Evolutionary conservation across 2,797 vertebrate species (phyloP).

Genomic region (Diceros bicornis): DNA sequence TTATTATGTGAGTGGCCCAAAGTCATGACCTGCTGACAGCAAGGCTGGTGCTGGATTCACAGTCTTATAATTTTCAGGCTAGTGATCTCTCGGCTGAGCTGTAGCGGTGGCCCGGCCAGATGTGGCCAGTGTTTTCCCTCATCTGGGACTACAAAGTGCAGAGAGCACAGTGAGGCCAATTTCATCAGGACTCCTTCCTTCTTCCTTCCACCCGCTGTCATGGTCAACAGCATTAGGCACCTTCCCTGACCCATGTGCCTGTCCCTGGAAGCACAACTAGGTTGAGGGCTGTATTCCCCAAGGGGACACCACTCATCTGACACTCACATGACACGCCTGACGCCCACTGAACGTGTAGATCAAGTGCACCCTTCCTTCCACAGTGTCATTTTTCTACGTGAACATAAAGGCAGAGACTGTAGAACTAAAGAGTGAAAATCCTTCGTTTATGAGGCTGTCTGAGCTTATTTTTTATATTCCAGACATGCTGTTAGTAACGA

Average conservation of each 20-base stretch:
- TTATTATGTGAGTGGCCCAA: not conserved
- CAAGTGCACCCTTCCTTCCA: not conserved
- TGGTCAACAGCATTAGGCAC: not conserved
- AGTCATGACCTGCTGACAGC: not conserved
- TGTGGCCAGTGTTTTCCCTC: not conserved
- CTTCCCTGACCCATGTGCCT: not conserved
- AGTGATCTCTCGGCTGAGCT: not conserved
- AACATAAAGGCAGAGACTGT: not conserved
- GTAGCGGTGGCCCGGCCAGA: not conserved
- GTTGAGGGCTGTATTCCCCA: not conserved
- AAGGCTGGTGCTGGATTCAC: not conserved
- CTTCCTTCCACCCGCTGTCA: not conserved
- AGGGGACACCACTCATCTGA: not conserved
- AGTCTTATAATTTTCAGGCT: not conserved
- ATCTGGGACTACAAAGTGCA: not conserved
- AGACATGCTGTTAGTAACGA: not conserved
- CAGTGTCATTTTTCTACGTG: not conserved
- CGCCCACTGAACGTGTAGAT: not conserved
- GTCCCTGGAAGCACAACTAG: not conserved
- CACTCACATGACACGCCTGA: not conserved
- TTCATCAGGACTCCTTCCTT: not conserved
- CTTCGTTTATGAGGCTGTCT: not conserved
- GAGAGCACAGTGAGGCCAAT: not conserved
- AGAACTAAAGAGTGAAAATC: constrained; percentile 44
- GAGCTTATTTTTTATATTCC: not conserved